phyloP scores from a whole-genome alignment of 2,888 invertebrate genomes.

The Conomelus anceps region DNA sequence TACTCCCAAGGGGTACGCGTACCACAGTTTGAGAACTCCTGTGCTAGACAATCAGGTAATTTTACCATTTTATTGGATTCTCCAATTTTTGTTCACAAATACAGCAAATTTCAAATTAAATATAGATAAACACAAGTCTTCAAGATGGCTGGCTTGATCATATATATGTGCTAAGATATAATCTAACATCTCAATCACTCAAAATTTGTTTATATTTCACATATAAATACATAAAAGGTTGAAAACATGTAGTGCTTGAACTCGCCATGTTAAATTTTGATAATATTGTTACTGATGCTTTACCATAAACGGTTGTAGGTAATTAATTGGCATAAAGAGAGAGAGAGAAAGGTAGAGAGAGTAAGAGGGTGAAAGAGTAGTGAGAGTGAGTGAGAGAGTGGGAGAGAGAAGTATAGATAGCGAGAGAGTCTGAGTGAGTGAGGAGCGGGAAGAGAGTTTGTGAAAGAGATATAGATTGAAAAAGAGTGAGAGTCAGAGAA shows the following conservation, averaged over 20 bases:
- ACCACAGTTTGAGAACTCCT: no score
- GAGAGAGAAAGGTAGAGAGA: background rate
- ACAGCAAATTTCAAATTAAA: no score
- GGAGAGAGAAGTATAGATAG: background rate
- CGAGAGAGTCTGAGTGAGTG: background rate
- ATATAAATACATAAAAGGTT: background rate
- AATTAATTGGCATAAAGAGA: background rate
- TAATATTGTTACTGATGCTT: background rate
- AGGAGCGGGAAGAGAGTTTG: no score
- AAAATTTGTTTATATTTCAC: no score
- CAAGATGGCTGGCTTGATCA: no score
- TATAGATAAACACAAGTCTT: no score
- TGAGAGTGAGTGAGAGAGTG: no score
- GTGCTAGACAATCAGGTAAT: no score
- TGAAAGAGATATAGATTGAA: no score
- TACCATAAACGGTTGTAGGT: background rate
- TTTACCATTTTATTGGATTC: no score
- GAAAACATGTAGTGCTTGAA: background rate
- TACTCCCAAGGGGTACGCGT: no score
- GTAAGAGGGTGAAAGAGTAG: background rate
- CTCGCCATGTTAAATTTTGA: background rate
- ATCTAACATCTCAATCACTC: background rate
- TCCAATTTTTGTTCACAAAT: no score
- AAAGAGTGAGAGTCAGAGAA: background rate
- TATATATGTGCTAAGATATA: background rate